Evolutionary conservation across 1,140 invertebrate species (phyloP), one percentile per base, ranked within the genome.

Genomic region (Drosophila littoralis): DNA sequence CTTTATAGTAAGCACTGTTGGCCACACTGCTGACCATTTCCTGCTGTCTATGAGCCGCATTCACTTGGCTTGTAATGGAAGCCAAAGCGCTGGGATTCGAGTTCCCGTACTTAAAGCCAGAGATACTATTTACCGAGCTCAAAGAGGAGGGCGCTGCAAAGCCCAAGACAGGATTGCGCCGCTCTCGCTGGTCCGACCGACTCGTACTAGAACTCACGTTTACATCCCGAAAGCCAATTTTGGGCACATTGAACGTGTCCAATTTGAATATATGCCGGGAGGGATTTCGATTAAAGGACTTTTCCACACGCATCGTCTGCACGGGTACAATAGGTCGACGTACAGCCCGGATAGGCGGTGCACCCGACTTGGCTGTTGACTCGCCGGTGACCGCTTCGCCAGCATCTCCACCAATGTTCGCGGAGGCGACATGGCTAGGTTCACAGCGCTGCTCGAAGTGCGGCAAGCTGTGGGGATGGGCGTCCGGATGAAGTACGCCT

Each of bases 271-370:
- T 28, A 45, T 88, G 73, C 0, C 58, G 61, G 0, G 76, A 17
- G 0, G 69, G 12, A 2, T 43, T 1, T 12, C 10, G 43, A 9
- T 72, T 65, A 1, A 46, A 42, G 0, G 66, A 55, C 50, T 88
- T 88, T 50, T 88, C 84, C 10, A 88, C 77, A 0, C 84, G 84
- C 50, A 89, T 7, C 1, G 22, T 12, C 48, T 88, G 84, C 4
- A 69, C 15, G 2, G 84, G 84, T 0, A 88, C 83, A 4, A 84
- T 36, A 0, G 80, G 38, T 0, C 73, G 67, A 6, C 9, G 67
- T 0, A 32, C 0, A 0, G 35, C 28, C 7, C 35, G 50, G 1
- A n/a, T 8, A 0, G n/a, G 32, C 0, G n/a, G 7, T 2, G 7
- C 2, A 17, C 38, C 1, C 6, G 61, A 32, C 0, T 6, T 10